Evolutionary conservation across 2,888 invertebrate species (phyloP), one percentile per base, ranked within the genome.

Genomic region (Macropis europaea): DNA sequence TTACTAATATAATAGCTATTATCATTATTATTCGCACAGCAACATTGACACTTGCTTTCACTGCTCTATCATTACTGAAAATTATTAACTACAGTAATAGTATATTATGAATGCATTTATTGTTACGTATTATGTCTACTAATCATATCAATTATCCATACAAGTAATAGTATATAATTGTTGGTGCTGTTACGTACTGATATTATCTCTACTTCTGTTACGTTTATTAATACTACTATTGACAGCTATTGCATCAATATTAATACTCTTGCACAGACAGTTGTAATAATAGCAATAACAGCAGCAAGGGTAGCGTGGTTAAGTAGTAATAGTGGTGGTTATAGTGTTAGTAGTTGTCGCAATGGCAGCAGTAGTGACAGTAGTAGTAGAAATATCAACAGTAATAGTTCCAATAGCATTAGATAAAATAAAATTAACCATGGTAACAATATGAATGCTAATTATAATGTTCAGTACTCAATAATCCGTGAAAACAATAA

Each of bases 401-500:
- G 24, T 48, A 67, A 30, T 67, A 45, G 43, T 57, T 50, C 50
- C 36, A 11, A 24, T 54, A 63, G 54, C 43, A 15, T 15, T 56
- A 56, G 34, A 32, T 9, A 13, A 17, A 43, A 28, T 67, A 57
- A 38, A 26, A 36, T 67, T 68, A 57, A 68, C 28, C 68, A 69
- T 17, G 50, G 57, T 69, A 56, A 50, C 45, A 68, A 26, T 69
- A 68, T 56, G 42, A 19, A 50, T 60, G 40, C 50, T 48, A 19
- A 15, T 60, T 38, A 60, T 28, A 48, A 59, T 59, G 57, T 67
- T 38, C 40, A 66, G 34, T 69, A 57, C 57, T 57, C 38, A 69
- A 68, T 69, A 68, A 69, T 69, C 69, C 69, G 57, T 69, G 59
- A 68, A 69, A 42, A 57, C 72, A 63, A 69, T 56, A 69, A 70